A percentile compares a stretch with the other conserved stretches of the same genome.
Conservation (phyloP, 2,113 vertebrate genomes). For the Dipodomys merriami region DNA sequence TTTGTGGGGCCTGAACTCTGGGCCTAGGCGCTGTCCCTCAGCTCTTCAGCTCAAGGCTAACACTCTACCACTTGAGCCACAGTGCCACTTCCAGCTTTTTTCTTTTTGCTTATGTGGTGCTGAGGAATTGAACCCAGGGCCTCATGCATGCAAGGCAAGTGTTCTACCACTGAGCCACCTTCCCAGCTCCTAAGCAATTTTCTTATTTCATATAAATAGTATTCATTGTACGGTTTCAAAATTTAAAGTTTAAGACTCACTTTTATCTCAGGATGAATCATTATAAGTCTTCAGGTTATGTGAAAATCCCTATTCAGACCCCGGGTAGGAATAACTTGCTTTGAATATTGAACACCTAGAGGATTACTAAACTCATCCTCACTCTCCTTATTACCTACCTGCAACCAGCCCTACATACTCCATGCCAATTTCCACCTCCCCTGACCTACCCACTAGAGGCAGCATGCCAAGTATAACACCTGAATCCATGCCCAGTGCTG, state of each 20-base stretch:
- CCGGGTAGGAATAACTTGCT: not conserved
- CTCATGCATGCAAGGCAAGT: too few species aligned
- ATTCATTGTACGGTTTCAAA: slow-evolving; percentile 38
- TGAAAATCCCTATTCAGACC: not conserved
- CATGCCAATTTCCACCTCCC: not conserved
- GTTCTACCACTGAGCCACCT: too few species aligned
- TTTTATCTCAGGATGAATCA: not conserved
- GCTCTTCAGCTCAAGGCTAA: too few species aligned
- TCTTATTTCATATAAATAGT: slow-evolving; percentile 32
- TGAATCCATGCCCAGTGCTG: not conserved
- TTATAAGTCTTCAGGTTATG: not conserved
- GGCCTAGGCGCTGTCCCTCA: too few species aligned
- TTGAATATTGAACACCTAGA: not conserved
- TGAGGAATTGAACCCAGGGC: too few species aligned
- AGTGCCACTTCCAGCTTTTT: too few species aligned
- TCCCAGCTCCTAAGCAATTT: not conserved
- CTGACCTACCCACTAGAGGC: not conserved
- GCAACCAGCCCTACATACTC: not conserved
- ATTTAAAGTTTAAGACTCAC: not conserved
- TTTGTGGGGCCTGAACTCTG: too few species aligned
- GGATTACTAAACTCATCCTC: not conserved
- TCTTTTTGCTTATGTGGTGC: too few species aligned
- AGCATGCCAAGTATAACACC: not conserved
- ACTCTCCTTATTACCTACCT: not conserved
- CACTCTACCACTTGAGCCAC: too few species aligned